Conservation (phyloP, 2,797 vertebrate genomes). For the Leptatherina wallacei region DNA sequence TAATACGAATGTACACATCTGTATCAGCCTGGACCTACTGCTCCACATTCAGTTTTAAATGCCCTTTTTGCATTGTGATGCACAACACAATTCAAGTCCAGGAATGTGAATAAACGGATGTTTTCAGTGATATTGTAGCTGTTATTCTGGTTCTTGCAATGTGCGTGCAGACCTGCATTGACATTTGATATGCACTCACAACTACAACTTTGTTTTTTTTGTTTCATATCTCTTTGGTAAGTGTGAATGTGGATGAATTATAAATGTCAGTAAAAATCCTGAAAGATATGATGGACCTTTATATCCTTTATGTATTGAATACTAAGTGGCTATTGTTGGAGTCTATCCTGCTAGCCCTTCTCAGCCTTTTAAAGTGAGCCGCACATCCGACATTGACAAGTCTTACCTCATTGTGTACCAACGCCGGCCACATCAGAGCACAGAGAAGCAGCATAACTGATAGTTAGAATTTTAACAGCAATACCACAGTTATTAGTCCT, state of each 20-base stretch:
- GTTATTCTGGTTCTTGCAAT: background rate
- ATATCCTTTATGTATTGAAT: conserved; percentile 10
- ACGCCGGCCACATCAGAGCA: conserved; percentile 38
- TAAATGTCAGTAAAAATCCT: conserved; percentile 27
- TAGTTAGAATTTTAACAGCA: conserved; percentile 36
- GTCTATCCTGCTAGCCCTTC: conserved; percentile 23
- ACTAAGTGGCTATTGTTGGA: conserved; percentile 1
- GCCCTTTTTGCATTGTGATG: conserved; percentile 50
- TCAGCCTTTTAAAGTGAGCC: conserved; percentile 37
- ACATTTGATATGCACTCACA: conserved; percentile 45
- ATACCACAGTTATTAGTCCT: conserved; percentile 27
- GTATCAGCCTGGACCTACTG: conserved; percentile 61
- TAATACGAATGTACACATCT: conserved; percentile 74
- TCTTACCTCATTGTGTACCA: conserved; percentile 58
- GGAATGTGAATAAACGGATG: conserved; percentile 62
- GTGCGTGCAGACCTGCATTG: conserved; percentile 2
- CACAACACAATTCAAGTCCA: conserved; percentile 54
- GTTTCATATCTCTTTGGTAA: background rate
- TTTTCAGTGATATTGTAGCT: conserved; percentile 19
- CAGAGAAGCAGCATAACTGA: conserved; percentile 24
- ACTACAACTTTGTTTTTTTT: conserved; percentile 3
- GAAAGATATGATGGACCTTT: conserved; percentile 17
- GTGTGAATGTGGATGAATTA: conserved; percentile 23
- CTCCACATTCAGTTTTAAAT: conserved; percentile 29
- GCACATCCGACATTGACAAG: conserved; percentile 46